A percentile compares a stretch with the other conserved stretches of the same genome.
These are phyloP conservation scores for Alcedo quadribrachys DNA, from an alignment of 2,797 vertebrate genomes.

Conservation along the genomic window DNA sequence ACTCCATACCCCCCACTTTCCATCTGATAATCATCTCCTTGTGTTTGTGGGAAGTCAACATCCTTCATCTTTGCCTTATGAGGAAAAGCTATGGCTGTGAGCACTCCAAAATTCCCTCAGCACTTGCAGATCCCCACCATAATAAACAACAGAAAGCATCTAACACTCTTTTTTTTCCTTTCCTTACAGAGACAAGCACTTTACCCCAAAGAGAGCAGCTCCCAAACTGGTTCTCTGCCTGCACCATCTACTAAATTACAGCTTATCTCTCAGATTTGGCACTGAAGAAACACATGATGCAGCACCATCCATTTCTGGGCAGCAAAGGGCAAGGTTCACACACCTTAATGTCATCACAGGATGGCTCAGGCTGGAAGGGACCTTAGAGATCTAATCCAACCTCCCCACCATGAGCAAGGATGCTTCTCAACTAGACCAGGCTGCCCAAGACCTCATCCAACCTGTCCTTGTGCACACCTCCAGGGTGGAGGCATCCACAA, in stretches of 20 bases:
- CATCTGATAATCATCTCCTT: constrained; percentile 75
- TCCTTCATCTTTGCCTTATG: constrained; percentile 71
- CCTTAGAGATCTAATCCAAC: no score
- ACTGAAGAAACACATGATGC: background rate
- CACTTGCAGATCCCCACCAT: constrained; percentile 55
- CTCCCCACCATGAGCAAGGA: no score
- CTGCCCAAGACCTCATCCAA: no score
- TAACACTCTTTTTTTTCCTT: constrained; percentile 34
- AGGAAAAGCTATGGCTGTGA: constrained; percentile 54
- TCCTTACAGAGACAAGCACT: constrained; percentile 55
- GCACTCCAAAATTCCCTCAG: constrained; percentile 60
- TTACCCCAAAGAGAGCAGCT: constrained; percentile 1
- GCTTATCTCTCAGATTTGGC: background rate
- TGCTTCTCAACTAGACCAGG: no score
- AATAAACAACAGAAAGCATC: constrained; percentile 55
- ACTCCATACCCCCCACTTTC: constrained; percentile 67
- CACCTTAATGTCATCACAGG: background rate
- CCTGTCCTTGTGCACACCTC: no score
- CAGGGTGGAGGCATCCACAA: no score
- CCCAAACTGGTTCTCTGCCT: background rate
- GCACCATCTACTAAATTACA: background rate
- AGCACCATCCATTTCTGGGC: background rate
- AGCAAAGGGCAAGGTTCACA: background rate
- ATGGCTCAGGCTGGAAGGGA: no score
- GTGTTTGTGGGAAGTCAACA: constrained; percentile 70